phyloP scores from a whole-genome alignment of 2,888 invertebrate species.

The Nymphalis polychloros region DNA sequence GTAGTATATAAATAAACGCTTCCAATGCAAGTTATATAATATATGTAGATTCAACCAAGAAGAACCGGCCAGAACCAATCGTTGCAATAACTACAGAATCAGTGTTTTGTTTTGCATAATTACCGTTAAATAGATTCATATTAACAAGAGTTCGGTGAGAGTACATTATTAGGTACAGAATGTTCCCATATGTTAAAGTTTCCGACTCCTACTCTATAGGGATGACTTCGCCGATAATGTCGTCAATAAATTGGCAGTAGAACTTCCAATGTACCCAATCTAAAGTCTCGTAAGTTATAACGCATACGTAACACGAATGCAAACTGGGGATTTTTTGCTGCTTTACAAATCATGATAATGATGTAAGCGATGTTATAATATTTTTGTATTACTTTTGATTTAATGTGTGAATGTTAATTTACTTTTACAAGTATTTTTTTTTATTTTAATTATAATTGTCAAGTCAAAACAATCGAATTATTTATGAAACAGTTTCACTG shows the following conservation, averaged over 20 bases:
- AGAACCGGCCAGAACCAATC: neutral
- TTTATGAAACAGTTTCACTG: too few species aligned
- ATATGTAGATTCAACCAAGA: too few species aligned
- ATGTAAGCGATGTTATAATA: too few species aligned
- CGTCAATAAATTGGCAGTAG: conserved; percentile 67
- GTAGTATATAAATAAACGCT: too few species aligned
- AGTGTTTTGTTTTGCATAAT: conserved; percentile 8
- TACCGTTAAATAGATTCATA: conserved; percentile 10
- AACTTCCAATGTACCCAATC: conserved; percentile 63
- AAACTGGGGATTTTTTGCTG: conserved; percentile 1
- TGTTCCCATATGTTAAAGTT: conserved; percentile 56
- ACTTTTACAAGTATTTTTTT: too few species aligned
- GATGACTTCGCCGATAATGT: conserved; percentile 61
- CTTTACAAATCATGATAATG: conserved; percentile 8
- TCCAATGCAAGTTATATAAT: too few species aligned
- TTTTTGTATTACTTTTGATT: too few species aligned
- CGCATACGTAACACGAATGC: conserved; percentile 21
- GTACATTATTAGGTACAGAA: conserved; percentile 50
- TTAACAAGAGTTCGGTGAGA: conserved; percentile 20
- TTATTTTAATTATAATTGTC: too few species aligned
- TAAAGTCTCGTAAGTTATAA: conserved; percentile 49
- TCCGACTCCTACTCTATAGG: conserved; percentile 54
- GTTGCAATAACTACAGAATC: neutral
- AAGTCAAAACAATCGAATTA: too few species aligned
- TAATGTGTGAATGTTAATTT: too few species aligned